Evolutionary conservation across 2,888 invertebrate genomes (phyloP), one percentile per base, ranked within the genome.

Genomic region (Hirtodrosophila cameraria): DNA sequence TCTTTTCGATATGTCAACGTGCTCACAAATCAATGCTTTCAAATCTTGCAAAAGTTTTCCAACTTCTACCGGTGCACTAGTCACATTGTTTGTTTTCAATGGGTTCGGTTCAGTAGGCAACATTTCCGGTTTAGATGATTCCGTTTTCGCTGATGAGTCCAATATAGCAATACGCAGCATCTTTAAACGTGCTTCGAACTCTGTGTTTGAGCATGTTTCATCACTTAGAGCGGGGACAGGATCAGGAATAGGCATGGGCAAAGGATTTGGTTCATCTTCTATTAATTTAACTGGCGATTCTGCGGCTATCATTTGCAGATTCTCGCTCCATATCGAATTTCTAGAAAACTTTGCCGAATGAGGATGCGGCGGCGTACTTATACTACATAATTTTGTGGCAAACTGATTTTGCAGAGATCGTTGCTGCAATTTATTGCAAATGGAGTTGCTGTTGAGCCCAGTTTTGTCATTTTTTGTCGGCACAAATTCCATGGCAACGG

Each of bases 211-310:
- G 11, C 75, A 58, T 1, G 61, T 38, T 0, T 59, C 48, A 52
- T 74, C 64, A 33, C 57, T 54, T 13, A 62, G 20, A 11, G 28
- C 25, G 7, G 28, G 2, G 38, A 11, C 9, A 7, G 25, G 9
- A 3, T 11, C 15, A 0, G 54, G 20, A 16, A 30, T 11, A 0
- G 42, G 38, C n/a, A 12, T 9, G 6, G 25, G 35, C 0, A 38
- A 12, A 0, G 38, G 13, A 38, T 25, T 28, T 6, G 54, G 45
- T 3, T 84, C 80, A 42, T 80, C 80, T 9, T 83, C 73, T 1
- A 78, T 57, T 0, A 80, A 42, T 18, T 80, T 81, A 3, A 80
- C 28, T 0, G 80, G 80, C 7, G 80, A 80, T 16, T 80, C 80
- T 0, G 73, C 78, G 2, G 81, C 60, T 15, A 80, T 42, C 84